phyloP scores from a whole-genome alignment of 2,888 invertebrate species.

The Caradrina kadenii region DNA sequence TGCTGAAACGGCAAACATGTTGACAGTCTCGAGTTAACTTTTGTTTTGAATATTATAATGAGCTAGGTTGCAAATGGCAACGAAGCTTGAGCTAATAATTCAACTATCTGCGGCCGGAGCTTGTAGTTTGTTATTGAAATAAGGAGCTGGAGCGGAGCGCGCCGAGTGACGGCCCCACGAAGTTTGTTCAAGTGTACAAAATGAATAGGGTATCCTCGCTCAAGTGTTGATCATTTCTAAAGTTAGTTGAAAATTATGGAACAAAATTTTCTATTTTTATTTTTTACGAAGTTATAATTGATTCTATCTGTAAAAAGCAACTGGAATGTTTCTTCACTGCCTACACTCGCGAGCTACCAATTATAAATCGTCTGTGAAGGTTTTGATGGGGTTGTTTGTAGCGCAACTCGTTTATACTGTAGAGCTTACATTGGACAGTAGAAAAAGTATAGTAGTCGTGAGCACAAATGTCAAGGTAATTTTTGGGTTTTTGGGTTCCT shows the following conservation, averaged over 20 bases:
- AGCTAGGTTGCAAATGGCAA: background rate
- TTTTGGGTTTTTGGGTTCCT: too few species aligned
- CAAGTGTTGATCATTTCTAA: background rate
- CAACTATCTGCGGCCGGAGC: background rate
- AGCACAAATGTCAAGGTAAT: too few species aligned
- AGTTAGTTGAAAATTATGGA: background rate
- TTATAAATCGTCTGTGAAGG: too few species aligned
- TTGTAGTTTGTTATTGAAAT: constrained; percentile 1
- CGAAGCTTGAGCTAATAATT: background rate
- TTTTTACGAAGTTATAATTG: background rate
- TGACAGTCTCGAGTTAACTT: background rate
- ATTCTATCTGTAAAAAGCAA: background rate
- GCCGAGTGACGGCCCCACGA: background rate
- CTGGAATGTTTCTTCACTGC: too few species aligned
- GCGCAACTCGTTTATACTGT: too few species aligned
- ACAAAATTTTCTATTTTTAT: background rate
- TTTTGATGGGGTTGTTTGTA: too few species aligned
- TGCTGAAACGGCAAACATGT: background rate
- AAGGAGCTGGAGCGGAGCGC: background rate
- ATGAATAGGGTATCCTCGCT: background rate
- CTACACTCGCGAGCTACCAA: too few species aligned
- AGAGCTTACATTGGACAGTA: too few species aligned
- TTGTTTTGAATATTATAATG: background rate
- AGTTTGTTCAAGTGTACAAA: background rate
- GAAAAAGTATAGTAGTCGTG: too few species aligned